Percentiles rank a stretch among this genome's conserved stretches.
phyloP scores from a whole-genome alignment of 2,888 invertebrate species.

The Drosophila tanythrix region DNA sequence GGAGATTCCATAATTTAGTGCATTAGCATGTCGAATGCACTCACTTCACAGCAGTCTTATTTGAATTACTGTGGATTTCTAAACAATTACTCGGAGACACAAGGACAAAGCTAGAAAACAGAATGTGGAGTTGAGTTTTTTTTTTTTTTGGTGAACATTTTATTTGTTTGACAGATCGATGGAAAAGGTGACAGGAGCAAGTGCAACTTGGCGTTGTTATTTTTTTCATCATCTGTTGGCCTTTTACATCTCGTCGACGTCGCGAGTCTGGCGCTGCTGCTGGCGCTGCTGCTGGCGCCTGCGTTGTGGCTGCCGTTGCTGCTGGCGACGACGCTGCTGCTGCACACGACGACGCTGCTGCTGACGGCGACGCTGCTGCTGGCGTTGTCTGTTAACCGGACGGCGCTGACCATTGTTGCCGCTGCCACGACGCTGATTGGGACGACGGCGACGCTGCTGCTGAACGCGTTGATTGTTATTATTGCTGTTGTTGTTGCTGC shows the following conservation, averaged over 20 bases:
- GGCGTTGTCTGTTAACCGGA: slow-evolving; percentile 41
- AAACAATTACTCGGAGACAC: background rate
- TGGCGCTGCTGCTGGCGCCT: slow-evolving; percentile 33
- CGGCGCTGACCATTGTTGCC: slow-evolving; percentile 31
- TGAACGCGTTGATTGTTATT: slow-evolving; percentile 31
- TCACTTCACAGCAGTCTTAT: background rate
- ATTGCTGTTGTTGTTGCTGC: slow-evolving; percentile 26
- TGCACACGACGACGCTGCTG: slow-evolving; percentile 42
- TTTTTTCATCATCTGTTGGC: background rate
- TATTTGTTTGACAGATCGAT: slow-evolving; percentile 26
- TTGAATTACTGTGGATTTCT: background rate
- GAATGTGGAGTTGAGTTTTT: background rate
- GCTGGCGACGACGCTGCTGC: slow-evolving; percentile 31
- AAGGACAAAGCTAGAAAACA: background rate
- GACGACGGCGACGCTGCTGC: slow-evolving; percentile 56
- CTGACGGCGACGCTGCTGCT: slow-evolving; percentile 44
- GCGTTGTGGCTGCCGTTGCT: slow-evolving; percentile 32
- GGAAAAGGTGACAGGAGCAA: background rate
- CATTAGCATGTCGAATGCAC: background rate
- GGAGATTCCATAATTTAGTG: background rate
- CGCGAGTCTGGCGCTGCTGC: slow-evolving; percentile 31
- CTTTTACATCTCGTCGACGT: slow-evolving; percentile 26
- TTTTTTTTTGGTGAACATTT: slow-evolving; percentile 32
- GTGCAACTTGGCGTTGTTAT: background rate
- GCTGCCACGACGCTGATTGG: slow-evolving; percentile 39